Conservation (phyloP, 2,797 vertebrate genomes). For the Pseudotriccus pelzelni region DNA sequence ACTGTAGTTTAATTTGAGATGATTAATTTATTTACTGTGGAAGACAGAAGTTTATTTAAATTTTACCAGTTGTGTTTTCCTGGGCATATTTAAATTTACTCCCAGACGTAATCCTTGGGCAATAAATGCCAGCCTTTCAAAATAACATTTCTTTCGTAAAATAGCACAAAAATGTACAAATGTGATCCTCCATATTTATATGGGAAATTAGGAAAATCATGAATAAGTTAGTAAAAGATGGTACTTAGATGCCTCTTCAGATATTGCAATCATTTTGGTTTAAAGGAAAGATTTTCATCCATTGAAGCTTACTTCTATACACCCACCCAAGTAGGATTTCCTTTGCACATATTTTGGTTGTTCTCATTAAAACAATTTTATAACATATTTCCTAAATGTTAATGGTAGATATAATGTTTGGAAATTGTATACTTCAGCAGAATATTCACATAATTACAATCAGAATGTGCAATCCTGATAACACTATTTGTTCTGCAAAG, state of each 20-base stretch:
- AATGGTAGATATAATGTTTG: not conserved
- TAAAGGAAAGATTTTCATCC: not conserved
- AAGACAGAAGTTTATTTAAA: not conserved
- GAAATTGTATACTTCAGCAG: not conserved
- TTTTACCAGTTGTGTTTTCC: not conserved
- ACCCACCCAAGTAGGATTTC: not conserved
- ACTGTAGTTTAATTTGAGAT: not conserved
- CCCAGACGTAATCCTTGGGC: not conserved
- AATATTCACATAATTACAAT: not conserved
- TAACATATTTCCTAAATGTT: not conserved
- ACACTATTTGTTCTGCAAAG: not conserved
- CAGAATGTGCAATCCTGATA: not conserved
- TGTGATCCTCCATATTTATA: not conserved
- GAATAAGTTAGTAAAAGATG: not conserved
- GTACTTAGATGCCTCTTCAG: not conserved
- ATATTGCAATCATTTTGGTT: not conserved
- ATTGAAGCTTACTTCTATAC: not conserved
- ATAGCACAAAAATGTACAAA: not conserved
- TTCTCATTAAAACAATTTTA: not conserved
- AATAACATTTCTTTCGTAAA: not conserved
- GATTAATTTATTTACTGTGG: not conserved
- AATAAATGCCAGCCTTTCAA: not conserved
- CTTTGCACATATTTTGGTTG: not conserved
- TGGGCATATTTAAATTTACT: not conserved
- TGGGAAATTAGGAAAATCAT: not conserved